Evolutionary conservation across 2,113 vertebrate genomes (phyloP).

Genomic region (Enhydra lutris): DNA sequence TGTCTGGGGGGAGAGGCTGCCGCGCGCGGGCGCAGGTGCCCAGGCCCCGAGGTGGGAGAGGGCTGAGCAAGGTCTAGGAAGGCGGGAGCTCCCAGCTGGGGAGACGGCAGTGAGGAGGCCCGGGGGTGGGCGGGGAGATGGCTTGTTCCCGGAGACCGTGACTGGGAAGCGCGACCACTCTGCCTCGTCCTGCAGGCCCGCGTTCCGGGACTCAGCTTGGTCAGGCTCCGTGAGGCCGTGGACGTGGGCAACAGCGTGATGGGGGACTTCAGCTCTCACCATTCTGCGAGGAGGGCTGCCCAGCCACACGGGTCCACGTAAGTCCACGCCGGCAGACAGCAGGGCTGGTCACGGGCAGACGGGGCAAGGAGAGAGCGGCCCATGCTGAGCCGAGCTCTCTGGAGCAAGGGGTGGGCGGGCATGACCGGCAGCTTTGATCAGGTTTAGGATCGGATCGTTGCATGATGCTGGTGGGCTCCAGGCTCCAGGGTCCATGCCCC

Average conservation of each 20-base stretch:
- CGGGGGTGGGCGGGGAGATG: rapidly evolving
- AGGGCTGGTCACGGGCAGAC: background rate
- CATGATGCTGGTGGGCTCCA: background rate
- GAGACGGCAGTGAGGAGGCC: background rate
- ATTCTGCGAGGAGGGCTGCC: no score
- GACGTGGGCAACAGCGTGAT: no score
- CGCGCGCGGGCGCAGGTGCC: no score
- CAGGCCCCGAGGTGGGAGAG: background rate
- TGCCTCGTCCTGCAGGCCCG: background rate
- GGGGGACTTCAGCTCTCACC: no score
- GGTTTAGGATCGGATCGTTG: no score
- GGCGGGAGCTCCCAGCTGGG: background rate
- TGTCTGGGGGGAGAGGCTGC: rapidly evolving
- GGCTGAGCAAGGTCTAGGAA: background rate
- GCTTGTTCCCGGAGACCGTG: rapidly evolving
- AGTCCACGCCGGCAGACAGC: background rate
- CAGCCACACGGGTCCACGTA: background rate
- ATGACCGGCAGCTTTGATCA: background rate
- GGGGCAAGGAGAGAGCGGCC: background rate
- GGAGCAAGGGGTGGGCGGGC: background rate
- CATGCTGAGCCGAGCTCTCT: background rate
- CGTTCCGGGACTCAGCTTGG: background rate
- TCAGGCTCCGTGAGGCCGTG: no score
- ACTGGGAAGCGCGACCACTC: background rate
- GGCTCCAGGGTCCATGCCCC: rapidly evolving